These are phyloP conservation scores for Seriola quinqueradiata DNA, from an alignment of 2,113 vertebrate species.

Conservation along the genomic window DNA sequence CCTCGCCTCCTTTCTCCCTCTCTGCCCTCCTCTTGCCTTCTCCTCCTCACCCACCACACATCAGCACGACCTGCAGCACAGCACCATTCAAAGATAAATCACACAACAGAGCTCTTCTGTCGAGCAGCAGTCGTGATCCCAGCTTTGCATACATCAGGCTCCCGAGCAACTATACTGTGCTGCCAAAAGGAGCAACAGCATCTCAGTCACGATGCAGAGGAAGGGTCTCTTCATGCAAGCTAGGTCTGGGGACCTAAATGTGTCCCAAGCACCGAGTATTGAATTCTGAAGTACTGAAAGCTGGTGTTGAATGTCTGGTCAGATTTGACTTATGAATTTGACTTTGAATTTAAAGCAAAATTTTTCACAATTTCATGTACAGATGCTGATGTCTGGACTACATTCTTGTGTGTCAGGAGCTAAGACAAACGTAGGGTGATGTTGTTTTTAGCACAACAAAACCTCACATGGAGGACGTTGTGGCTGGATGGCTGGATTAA, in stretches of 20 bases:
- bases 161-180: constrained; percentile 34
- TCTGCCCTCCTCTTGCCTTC: constrained; percentile 8
- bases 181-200: constrained; percentile 44
- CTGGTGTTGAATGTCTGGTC: background rate
- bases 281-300: background rate
- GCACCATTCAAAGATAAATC: constrained; percentile 61
- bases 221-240: background rate
- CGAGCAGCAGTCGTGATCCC: constrained; percentile 65
- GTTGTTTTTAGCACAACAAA: no score
- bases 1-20: background rate
- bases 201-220: constrained; percentile 54
- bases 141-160: constrained; percentile 76
- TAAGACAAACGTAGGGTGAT: no score
- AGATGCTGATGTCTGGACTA: no score
- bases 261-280: no score
- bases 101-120: constrained; percentile 54
- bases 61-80: constrained; percentile 42
- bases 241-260: background rate
- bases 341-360: background rate
- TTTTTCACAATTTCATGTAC: no score
- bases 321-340: background rate
- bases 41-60: constrained; percentile 20
- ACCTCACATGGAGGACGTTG: no score
- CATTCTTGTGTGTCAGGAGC: no score
- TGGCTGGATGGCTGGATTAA: no score